phyloP scores from a whole-genome alignment of 2,888 invertebrate species.

The Cacoxenus indagator region DNA sequence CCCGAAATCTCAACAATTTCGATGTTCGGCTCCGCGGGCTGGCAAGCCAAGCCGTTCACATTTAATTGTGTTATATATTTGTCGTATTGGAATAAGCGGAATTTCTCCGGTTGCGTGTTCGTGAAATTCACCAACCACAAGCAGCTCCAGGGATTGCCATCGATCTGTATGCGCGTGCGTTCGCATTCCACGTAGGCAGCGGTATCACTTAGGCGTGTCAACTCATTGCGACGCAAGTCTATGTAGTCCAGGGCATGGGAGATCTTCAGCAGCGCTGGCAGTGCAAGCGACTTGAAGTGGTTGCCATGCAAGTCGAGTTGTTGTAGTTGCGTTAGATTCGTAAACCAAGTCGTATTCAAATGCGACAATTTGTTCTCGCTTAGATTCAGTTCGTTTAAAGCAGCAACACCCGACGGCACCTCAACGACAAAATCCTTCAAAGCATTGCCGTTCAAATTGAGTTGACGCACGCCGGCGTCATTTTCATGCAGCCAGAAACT shows the following conservation, averaged over 20 bases:
- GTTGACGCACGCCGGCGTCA: slow-evolving; percentile 25
- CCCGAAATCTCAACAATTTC: background rate
- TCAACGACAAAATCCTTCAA: slow-evolving; percentile 44
- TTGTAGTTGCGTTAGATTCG: slow-evolving; percentile 43
- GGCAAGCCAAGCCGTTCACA: slow-evolving; percentile 67
- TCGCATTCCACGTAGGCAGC: slow-evolving; percentile 30
- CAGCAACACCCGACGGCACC: background rate
- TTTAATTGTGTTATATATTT: slow-evolving; percentile 69
- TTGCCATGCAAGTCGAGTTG: slow-evolving; percentile 51
- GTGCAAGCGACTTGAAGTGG: slow-evolving; percentile 45
- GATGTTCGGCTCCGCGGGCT: slow-evolving; percentile 40
- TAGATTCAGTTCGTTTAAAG: slow-evolving; percentile 56
- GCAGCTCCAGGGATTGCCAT: slow-evolving; percentile 68
- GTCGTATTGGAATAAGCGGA: slow-evolving; percentile 64
- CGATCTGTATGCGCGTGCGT: slow-evolving; percentile 54
- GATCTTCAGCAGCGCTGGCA: slow-evolving; percentile 39
- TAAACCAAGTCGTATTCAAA: slow-evolving; percentile 51
- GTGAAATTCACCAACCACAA: slow-evolving; percentile 65
- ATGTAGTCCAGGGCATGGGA: slow-evolving; percentile 36
- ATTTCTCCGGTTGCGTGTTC: slow-evolving; percentile 61
- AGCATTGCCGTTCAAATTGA: slow-evolving; percentile 63
- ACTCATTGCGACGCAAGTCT: slow-evolving; percentile 52
- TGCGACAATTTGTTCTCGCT: slow-evolving; percentile 56
- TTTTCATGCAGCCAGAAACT: slow-evolving; percentile 41
- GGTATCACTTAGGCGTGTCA: slow-evolving; percentile 42